These are phyloP conservation scores for Himalopsyche kuldschensis DNA, from an alignment of 2,888 invertebrate species.

Conservation along the genomic window DNA sequence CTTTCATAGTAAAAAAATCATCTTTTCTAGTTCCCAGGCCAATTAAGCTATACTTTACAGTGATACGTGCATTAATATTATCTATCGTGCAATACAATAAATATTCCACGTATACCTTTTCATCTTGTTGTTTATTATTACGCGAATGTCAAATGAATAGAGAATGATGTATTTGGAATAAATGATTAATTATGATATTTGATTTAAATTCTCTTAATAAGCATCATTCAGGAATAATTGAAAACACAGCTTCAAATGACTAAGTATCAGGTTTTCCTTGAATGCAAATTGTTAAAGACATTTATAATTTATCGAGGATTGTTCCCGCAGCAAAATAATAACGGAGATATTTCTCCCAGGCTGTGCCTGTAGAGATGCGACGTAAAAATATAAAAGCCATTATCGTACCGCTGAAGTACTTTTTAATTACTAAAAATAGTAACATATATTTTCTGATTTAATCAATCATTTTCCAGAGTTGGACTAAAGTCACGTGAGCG, in stretches of 20 bases:
- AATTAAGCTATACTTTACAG: no score
- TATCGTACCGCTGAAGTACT: no score
- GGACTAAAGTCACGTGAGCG: no score
- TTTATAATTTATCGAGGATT: not conserved
- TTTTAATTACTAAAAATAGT: no score
- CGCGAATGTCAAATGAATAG: no score
- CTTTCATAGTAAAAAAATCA: no score
- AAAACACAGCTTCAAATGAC: not conserved
- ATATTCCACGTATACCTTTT: no score
- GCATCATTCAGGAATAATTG: not conserved
- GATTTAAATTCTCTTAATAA: not conserved
- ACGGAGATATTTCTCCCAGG: not conserved
- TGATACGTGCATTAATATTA: not conserved
- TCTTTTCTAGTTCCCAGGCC: no score
- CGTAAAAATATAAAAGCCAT: not conserved
- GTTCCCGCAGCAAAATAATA: not conserved
- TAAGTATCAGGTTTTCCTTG: not conserved
- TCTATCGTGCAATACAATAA: not conserved
- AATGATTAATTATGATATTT: not conserved
- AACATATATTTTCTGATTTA: no score
- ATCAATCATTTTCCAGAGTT: no score
- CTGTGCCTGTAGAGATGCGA: not conserved
- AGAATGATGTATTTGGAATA: not conserved
- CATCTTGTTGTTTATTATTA: no score
- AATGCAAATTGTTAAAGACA: not conserved